Conservation (phyloP, 1,140 invertebrate species). For the Pogonognathellus flavescens region DNA sequence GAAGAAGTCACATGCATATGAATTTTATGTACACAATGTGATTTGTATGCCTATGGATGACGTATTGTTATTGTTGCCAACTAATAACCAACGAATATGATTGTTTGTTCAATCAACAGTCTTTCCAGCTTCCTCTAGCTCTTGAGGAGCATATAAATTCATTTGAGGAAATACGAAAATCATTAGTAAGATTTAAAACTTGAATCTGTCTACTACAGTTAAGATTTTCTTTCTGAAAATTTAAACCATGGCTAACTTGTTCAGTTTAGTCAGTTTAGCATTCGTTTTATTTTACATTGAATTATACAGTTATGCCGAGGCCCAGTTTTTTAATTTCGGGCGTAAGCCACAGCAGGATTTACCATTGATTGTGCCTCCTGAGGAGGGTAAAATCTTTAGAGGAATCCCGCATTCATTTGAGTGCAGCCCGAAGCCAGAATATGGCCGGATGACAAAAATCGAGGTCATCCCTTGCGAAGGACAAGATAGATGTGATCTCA, state of each 20-base stretch:
- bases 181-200: background rate
- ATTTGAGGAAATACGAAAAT: background rate
- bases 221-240: background rate
- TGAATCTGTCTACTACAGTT: background rate
- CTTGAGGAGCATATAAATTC: background rate
- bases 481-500: background rate
- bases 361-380: background rate
- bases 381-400: background rate
- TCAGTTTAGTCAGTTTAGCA: background rate
- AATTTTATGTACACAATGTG: too few species aligned
- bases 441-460: background rate
- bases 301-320: background rate
- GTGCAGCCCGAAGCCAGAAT: background rate
- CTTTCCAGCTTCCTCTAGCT: too few species aligned
- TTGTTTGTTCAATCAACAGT: too few species aligned
- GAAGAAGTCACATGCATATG: too few species aligned
- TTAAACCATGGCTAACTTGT: slow-evolving; percentile 3
- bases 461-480: slow-evolving; percentile 31
- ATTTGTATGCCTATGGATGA: too few species aligned
- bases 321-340: background rate
- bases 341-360: background rate
- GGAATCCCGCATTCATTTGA: background rate
- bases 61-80: too few species aligned
- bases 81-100: too few species aligned
- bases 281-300: background rate